Base-by-base conservation (phyloP, 2,797 vertebrate genomes). In the Enteromius viviparus region DNA sequence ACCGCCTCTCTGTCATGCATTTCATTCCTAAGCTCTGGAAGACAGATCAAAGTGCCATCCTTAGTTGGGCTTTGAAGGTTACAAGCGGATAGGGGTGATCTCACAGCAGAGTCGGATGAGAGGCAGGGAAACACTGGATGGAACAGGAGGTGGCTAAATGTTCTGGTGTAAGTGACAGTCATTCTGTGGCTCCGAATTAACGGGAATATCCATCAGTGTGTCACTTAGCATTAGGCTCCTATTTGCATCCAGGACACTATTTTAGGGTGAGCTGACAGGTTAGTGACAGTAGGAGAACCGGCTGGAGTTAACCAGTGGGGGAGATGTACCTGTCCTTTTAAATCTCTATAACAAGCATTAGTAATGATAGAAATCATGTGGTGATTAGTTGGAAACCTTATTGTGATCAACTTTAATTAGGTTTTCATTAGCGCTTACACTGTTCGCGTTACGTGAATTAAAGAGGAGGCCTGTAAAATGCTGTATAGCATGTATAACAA, bases 31-130 rank as follows among this genome's bases (percentile, higher is more conserved):
- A 60, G 85, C 89, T 92, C 83, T 86, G 89, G 75, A 91, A 91
- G 88, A 89, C 85, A 76, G 92, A 93, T 94, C 92, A 92, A 91
- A 92, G 92, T 87, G 87, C 87, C 90, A 90, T 90, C 87, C 87
- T 92, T 92, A 89, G 91, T 87, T 88, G 86, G 86, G 89, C 89
- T 91, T 92, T 93, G 90, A 94, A 94, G 92, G 92, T 92, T 92
- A 91, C 85, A 85, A 88, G 87, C 74, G 85, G 84, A 86, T 69
- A 88, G 85, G 84, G 49, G 45, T 85, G 83, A 89, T 86, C 85
- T 84, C 85, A 42, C 47, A 82, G 81, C 83, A 83, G 79, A 68
- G 78, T 83, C 69, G 10, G 11, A 78, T 70, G 45, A 78, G 65
- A 91, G 84, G 87, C 82, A 66, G 81, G 83, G 77, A 85, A 87